Base-by-base conservation (phyloP, 2,797 vertebrate genomes). In the Perdix hodgsoniae region DNA sequence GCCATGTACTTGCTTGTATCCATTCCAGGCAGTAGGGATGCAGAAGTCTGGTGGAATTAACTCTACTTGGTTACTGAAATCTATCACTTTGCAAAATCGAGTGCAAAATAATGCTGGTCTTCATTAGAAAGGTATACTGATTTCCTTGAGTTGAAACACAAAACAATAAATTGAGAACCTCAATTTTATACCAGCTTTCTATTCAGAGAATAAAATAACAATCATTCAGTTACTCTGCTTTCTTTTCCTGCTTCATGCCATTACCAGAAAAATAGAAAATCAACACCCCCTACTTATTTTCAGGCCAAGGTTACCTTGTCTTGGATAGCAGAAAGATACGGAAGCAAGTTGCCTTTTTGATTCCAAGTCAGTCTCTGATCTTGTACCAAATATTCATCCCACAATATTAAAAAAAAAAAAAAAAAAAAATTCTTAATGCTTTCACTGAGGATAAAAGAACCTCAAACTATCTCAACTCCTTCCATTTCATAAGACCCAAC, bases 11-110 rank as follows among this genome's bases (percentile, higher is more conserved):
- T 35, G 22, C 57, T 69, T 57, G 31, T 33, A 44, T 33, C 6
- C 2, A 26, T 2, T 5, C 2, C 24, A 49, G 8, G 9, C 3
- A 26, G 23, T 4, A 14, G 11, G 17, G 14, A 24, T 40, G 16
- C 19, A 31, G 50, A 52, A 52, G 9, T 16, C 50, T 52, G 27
- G 17, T 17, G 50, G 50, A 52, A 29, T 29, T 52, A 29, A 29
- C 27, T 52, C 50, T 52, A 17, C 50, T 52, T 10, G 16, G 50
- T 17, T 17, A 52, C 50, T 52, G 27, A 52, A 52, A 61, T 76
- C 14, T 19, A 69, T 5, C 5, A 24, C 4, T 31, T 40, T 72
- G 6, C 24, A 82, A 66, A 78, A 52, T 14, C 10, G 3, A 0
- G 14, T 1, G 33, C 24, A 0, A 78, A 21, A 35, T 70, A 70